Conservation (phyloP, 2,797 vertebrate species). For the Gallinago stenura region DNA sequence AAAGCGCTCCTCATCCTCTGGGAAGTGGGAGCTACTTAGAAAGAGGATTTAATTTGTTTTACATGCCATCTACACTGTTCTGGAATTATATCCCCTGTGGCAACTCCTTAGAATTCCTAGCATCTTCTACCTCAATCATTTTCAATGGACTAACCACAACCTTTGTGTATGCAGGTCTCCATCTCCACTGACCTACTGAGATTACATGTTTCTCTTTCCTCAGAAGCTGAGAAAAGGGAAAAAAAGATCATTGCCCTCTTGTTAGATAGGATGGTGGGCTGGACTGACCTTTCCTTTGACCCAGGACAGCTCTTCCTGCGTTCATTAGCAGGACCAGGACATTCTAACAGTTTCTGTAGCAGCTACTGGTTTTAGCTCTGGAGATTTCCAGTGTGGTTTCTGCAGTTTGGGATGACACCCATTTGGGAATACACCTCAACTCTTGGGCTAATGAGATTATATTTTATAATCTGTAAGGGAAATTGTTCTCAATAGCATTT, state of each 20-base stretch:
- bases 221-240: neutral
- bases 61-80: fast-evolving
- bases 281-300: neutral
- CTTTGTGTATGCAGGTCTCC: neutral
- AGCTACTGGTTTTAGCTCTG: neutral
- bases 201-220: fast-evolving
- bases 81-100: neutral
- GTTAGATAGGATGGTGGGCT: neutral
- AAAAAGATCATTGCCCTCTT: neutral
- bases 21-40: neutral
- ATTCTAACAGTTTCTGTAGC: neutral
- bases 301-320: neutral
- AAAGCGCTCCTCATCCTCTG: neutral
- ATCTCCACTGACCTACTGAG: fast-evolving
- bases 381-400: neutral
- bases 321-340: neutral
- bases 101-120: neutral
- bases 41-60: neutral
- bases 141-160: neutral
- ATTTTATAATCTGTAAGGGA: neutral
- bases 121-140: fast-evolving
- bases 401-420: neutral
- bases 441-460: neutral
- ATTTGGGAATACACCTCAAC: too few relatives aligned
- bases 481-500: neutral